Evolutionary conservation across 2,888 invertebrate genomes (phyloP).

Genomic region (Synanthedon formicaeformis): DNA sequence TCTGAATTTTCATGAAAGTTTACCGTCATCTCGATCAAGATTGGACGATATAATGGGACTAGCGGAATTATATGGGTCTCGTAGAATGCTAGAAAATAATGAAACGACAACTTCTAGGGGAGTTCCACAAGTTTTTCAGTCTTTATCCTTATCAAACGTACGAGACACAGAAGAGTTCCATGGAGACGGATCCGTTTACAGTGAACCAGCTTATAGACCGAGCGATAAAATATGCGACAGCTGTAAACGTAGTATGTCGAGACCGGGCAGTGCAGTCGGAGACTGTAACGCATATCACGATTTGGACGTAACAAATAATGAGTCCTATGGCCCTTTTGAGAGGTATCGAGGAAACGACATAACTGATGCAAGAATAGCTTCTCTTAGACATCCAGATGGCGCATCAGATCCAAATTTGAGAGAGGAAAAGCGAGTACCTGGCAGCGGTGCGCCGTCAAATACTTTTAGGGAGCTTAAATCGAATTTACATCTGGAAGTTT

Average conservation of each 20-base stretch:
- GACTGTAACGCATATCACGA: slow-evolving; percentile 74
- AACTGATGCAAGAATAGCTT: slow-evolving; percentile 73
- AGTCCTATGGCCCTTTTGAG: slow-evolving; percentile 72
- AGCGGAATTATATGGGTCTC: slow-evolving; percentile 84
- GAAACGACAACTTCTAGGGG: slow-evolving; percentile 67
- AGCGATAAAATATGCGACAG: slow-evolving; percentile 82
- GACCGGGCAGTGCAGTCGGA: slow-evolving; percentile 76
- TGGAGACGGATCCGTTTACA: slow-evolving; percentile 85
- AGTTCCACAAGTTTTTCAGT: slow-evolving; percentile 75
- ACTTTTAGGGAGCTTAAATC: slow-evolving; percentile 71
- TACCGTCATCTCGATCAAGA: slow-evolving; percentile 65
- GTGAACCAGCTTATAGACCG: slow-evolving; percentile 83
- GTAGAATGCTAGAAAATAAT: slow-evolving; percentile 78
- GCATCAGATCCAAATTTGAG: slow-evolving; percentile 92
- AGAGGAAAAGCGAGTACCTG: slow-evolving; percentile 75
- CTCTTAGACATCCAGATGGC: slow-evolving; percentile 89
- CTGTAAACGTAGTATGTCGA: slow-evolving; percentile 77
- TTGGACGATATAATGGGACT: slow-evolving; percentile 85
- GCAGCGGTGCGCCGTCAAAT: slow-evolving; percentile 73
- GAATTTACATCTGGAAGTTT: slow-evolving; percentile 58
- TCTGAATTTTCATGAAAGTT: slow-evolving; percentile 59
- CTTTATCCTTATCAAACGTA: slow-evolving; percentile 77
- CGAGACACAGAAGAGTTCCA: slow-evolving; percentile 76
- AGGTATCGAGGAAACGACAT: slow-evolving; percentile 71
- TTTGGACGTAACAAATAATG: slow-evolving; percentile 64